phyloP scores from a whole-genome alignment of 2,888 invertebrate species.

The Dynastes hyllus region DNA sequence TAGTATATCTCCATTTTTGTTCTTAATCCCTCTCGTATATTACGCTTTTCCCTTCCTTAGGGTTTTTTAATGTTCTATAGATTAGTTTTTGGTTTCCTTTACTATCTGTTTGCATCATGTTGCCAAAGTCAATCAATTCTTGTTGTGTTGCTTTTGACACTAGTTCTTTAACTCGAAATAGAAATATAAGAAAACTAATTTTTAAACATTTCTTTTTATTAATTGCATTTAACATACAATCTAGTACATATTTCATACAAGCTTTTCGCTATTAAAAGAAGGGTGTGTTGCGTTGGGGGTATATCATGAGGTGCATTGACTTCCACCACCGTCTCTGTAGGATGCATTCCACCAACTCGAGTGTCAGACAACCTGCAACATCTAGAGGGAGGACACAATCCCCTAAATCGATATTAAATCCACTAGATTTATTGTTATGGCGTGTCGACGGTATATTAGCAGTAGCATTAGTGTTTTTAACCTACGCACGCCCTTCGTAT shows the following conservation, averaged over 20 bases:
- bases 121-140: too few relatives aligned
- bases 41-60: too few relatives aligned
- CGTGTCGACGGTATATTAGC: background rate
- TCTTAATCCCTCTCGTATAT: too few relatives aligned
- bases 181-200: too few relatives aligned
- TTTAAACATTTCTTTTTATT: too few relatives aligned
- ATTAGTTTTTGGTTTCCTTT: too few relatives aligned
- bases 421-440: constrained; percentile 2
- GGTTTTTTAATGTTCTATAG: too few relatives aligned
- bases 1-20: too few relatives aligned
- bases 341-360: background rate
- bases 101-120: too few relatives aligned
- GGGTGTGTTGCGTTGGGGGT: background rate
- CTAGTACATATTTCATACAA: background rate
- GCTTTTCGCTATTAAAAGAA: background rate
- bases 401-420: constrained; percentile 19
- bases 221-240: too few relatives aligned
- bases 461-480: constrained; percentile 8
- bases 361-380: background rate
- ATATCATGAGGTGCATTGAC: background rate
- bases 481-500: constrained; percentile 4
- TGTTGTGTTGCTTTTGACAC: too few relatives aligned
- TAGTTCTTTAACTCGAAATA: too few relatives aligned
- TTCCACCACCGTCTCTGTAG: background rate
- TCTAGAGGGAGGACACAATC: constrained; percentile 3